Conservation (phyloP, 2,113 vertebrate species). For the Ochotona princeps region DNA sequence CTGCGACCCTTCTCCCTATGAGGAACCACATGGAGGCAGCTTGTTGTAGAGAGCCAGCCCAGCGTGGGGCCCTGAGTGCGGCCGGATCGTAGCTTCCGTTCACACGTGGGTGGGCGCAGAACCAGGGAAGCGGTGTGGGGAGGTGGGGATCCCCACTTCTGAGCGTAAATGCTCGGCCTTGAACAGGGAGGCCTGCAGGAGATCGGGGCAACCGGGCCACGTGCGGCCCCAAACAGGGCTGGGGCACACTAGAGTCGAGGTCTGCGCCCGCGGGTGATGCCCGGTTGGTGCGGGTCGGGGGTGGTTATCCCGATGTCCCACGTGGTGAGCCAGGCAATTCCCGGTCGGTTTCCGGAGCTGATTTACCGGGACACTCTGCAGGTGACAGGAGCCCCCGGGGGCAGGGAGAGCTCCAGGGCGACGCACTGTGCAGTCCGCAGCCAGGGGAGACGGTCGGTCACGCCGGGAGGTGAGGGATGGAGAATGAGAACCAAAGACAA, state of each 20-base stretch:
- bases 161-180: accelerated
- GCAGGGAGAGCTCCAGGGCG: not conserved
- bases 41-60: not conserved
- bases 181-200: not conserved
- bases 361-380: too few species aligned
- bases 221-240: not conserved
- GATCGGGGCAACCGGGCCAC: not conserved
- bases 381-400: too few species aligned
- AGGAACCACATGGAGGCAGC: not conserved
- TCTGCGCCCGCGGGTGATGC: not conserved
- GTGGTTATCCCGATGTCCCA: accelerated
- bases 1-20: not conserved
- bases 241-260: not conserved
- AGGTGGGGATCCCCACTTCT: accelerated
- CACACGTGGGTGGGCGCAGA: too few species aligned
- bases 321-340: not conserved
- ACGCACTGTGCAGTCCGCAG: not conserved
- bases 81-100: too few species aligned
- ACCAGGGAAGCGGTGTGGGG: not conserved
- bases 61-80: not conserved
- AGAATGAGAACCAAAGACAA: not conserved
- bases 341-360: not conserved
- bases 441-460: not conserved
- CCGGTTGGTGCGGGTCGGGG: too few species aligned
- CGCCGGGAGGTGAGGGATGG: not conserved